Percentiles rank a stretch among this genome's conserved stretches.
Evolutionary conservation across 1,140 invertebrate genomes (phyloP).

Genomic region (Euwallacea similis): DNA sequence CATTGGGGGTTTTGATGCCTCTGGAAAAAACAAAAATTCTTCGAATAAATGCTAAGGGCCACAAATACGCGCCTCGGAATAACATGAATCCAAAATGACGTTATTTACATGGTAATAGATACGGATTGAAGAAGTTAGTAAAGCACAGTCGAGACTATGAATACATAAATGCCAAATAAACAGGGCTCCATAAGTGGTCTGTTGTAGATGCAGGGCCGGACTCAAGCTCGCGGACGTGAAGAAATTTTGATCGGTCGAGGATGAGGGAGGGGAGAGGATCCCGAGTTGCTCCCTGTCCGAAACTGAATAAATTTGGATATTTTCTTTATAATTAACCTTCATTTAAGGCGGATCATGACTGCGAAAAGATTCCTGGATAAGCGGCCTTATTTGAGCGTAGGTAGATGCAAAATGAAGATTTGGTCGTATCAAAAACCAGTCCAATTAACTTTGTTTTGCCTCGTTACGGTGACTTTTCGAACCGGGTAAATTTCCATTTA

Average conservation of each 20-base stretch:
- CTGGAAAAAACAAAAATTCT: neutral
- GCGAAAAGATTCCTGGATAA: conserved; percentile 13
- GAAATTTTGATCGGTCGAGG: neutral
- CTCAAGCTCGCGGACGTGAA: neutral
- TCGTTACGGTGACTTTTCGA: too few relatives aligned
- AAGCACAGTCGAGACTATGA: conserved; percentile 38
- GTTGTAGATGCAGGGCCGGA: neutral
- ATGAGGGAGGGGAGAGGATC: too few relatives aligned
- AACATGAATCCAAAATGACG: conserved; percentile 35
- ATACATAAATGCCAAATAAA: conserved; percentile 40
- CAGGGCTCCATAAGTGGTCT: conserved; percentile 22
- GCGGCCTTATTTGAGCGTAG: neutral
- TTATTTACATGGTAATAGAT: conserved; percentile 40
- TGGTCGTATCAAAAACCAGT: too few relatives aligned
- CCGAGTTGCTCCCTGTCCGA: too few relatives aligned
- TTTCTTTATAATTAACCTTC: conserved; percentile 4
- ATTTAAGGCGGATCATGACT: conserved; percentile 21
- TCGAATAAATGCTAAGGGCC: conserved; percentile 13
- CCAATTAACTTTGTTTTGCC: too few relatives aligned
- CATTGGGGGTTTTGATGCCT: neutral
- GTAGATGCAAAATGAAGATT: too few relatives aligned
- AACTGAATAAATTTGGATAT: neutral
- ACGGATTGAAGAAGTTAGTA: conserved; percentile 40
- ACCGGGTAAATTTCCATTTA: conserved; percentile 5
- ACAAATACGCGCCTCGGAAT: conserved; percentile 34